Conservation (phyloP, 1,140 invertebrate species). For the Drosophila santomea region DNA sequence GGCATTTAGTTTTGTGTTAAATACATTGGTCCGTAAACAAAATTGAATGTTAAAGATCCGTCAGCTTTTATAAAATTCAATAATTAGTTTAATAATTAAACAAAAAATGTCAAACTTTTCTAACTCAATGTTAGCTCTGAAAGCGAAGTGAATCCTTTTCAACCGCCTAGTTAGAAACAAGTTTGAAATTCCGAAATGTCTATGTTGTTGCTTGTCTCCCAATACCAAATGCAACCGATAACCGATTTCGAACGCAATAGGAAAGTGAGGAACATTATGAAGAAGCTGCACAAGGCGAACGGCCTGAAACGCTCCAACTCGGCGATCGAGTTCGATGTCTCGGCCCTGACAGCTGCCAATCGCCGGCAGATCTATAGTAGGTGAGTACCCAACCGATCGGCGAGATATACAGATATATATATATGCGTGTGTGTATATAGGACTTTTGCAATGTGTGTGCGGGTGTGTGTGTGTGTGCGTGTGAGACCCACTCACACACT, state of each 20-base stretch:
- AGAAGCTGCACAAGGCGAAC: slow-evolving; percentile 84
- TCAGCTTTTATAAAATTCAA: too few species aligned
- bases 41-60: too few species aligned
- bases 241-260: slow-evolving; percentile 33
- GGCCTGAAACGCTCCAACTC: slow-evolving; percentile 88
- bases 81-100: too few species aligned
- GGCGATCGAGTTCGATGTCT: slow-evolving; percentile 89
- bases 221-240: slow-evolving; percentile 29
- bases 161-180: background rate
- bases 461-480: slow-evolving; percentile 3
- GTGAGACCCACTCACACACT: slow-evolving; percentile 6
- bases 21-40: too few species aligned
- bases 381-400: slow-evolving; percentile 64
- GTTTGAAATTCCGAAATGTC: background rate
- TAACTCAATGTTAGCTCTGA: too few species aligned
- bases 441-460: slow-evolving; percentile 39
- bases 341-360: slow-evolving; percentile 88
- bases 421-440: slow-evolving; percentile 30
- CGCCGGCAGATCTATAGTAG: slow-evolving; percentile 85
- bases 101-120: too few species aligned
- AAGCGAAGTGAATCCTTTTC: too few species aligned
- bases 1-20: too few species aligned
- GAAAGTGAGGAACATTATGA: slow-evolving; percentile 83
- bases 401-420: slow-evolving; percentile 1
- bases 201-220: slow-evolving; percentile 20